Conservation (phyloP, 2,888 invertebrate species). For the Helicoverpa assulta region DNA sequence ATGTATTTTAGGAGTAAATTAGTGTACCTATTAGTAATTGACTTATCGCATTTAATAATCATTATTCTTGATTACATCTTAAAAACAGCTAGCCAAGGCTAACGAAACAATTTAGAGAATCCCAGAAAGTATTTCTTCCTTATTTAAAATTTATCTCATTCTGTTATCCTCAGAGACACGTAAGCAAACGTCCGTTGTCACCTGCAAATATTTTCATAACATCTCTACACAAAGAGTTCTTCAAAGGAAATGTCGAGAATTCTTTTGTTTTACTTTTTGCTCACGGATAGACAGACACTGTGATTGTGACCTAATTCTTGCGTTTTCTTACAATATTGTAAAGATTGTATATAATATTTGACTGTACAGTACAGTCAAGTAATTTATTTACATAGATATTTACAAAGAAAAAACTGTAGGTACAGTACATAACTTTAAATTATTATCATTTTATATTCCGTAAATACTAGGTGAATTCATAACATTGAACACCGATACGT, state of each 20-base stretch:
- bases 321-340: slow-evolving; percentile 33
- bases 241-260: slow-evolving; percentile 28
- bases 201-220: slow-evolving; percentile 49
- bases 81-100: neutral
- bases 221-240: slow-evolving; percentile 24
- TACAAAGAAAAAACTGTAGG: too few relatives aligned
- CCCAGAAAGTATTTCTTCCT: neutral
- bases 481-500: neutral
- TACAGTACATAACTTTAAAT: too few relatives aligned
- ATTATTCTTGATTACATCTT: too few relatives aligned
- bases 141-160: slow-evolving; percentile 7
- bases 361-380: too few relatives aligned
- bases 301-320: slow-evolving; percentile 30
- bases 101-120: neutral
- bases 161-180: slow-evolving; percentile 10
- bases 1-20: too few relatives aligned
- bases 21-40: too few relatives aligned
- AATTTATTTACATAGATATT: too few relatives aligned
- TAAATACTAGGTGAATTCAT: too few relatives aligned
- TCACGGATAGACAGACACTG: slow-evolving; percentile 3
- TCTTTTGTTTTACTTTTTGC: slow-evolving; percentile 27
- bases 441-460: too few relatives aligned
- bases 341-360: neutral
- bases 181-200: slow-evolving; percentile 27
- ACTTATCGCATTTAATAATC: too few relatives aligned